Evolutionary conservation across 2,888 invertebrate genomes (phyloP).

Genomic region (Pachymerium ferrugineum): DNA sequence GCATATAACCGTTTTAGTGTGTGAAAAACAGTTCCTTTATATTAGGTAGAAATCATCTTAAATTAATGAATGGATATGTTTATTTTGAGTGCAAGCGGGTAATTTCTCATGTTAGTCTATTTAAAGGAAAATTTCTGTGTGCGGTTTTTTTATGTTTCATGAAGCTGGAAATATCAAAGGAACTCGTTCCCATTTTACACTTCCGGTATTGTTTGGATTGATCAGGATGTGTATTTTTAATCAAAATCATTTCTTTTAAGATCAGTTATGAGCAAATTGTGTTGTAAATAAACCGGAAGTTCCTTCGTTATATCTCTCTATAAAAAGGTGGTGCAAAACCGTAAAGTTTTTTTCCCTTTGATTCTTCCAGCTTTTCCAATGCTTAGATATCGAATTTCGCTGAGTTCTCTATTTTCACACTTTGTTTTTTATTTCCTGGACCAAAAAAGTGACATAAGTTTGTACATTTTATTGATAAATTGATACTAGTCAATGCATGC

Average conservation of each 20-base stretch:
- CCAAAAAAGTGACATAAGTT: not conserved
- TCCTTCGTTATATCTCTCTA: no score
- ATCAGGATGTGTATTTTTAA: no score
- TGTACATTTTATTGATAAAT: conserved; percentile 18
- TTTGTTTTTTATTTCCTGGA: not conserved
- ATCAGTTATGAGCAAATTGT: no score
- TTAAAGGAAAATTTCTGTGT: not conserved
- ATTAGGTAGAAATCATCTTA: not conserved
- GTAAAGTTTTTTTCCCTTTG: no score
- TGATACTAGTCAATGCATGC: conserved; percentile 15
- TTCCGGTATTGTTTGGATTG: no score
- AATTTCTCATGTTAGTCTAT: not conserved
- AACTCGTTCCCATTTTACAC: no score
- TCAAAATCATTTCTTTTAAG: no score
- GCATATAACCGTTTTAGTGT: conserved; percentile 5
- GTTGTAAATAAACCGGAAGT: no score
- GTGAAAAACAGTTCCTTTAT: conserved; percentile 17
- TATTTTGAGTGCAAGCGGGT: not conserved
- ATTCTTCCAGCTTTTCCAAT: not conserved
- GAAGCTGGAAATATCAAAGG: no score
- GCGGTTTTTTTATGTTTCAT: not conserved
- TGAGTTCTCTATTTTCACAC: not conserved
- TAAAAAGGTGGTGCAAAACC: no score
- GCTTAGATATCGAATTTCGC: not conserved
- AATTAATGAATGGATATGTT: conserved; percentile 7